A percentile compares a stretch with the other conserved stretches of the same genome.
phyloP scores from a whole-genome alignment of 2,113 vertebrate genomes.

The Calyptomena viridis region DNA sequence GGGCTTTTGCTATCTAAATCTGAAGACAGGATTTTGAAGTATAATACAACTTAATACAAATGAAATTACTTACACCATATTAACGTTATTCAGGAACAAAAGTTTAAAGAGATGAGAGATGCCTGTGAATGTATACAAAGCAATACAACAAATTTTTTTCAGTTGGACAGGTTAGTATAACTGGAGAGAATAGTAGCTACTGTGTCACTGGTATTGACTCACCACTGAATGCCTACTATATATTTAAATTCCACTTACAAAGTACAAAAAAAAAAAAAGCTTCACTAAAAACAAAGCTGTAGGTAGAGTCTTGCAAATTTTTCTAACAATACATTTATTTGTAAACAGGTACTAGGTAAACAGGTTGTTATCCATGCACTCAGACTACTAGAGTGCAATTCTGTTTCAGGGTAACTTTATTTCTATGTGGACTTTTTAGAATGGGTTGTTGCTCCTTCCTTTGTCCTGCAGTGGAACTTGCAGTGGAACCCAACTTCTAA shows the following conservation, averaged over 20 bases:
- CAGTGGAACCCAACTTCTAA: neutral
- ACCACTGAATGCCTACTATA: neutral
- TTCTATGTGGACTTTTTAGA: neutral
- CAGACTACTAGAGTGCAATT: neutral
- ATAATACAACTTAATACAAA: neutral
- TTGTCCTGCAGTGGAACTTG: neutral
- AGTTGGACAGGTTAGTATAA: neutral
- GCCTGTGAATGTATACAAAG: neutral
- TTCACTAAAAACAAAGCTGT: neutral
- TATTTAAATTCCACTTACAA: neutral
- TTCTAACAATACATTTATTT: neutral
- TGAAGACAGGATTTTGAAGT: neutral
- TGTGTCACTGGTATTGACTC: neutral
- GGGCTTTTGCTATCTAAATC: neutral
- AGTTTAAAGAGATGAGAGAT: neutral
- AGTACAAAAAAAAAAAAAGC: neutral
- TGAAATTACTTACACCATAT: neutral
- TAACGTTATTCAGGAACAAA: neutral
- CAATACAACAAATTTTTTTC: neutral
- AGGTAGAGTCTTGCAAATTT: neutral
- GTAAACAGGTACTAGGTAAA: neutral
- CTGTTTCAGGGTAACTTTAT: neutral
- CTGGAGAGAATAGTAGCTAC: neutral
- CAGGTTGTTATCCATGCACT: neutral
- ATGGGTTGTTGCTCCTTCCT: neutral